These are phyloP conservation scores for Brachyistius frenatus DNA, from an alignment of 2,113 vertebrate genomes.

Conservation along the genomic window DNA sequence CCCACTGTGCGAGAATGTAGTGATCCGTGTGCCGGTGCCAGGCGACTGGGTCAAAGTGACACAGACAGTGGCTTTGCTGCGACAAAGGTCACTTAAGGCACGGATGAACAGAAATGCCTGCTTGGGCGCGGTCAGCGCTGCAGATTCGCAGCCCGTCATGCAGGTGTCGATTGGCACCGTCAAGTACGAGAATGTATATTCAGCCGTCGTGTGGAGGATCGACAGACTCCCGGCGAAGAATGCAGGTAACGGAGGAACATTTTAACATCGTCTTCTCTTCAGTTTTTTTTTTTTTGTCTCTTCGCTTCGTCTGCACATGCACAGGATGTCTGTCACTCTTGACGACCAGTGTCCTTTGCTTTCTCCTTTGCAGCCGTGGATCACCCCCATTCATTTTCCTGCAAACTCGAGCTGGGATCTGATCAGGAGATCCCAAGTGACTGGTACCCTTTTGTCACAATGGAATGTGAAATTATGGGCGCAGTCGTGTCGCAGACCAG, in stretches of 20 bases:
- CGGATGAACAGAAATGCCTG: constrained; percentile 95
- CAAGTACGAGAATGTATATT: constrained; percentile 95
- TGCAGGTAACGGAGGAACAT: constrained; percentile 83
- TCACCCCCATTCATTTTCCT: constrained; percentile 94
- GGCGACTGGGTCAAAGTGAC: constrained; percentile 93
- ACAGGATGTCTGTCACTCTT: constrained; percentile 23
- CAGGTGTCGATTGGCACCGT: constrained; percentile 93
- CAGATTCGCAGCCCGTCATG: constrained; percentile 90
- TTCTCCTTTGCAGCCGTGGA: constrained; percentile 85
- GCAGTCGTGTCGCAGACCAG: constrained; percentile 88
- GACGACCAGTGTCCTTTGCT: constrained; percentile 41
- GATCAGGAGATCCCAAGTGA: constrained; percentile 95
- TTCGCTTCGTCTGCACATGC: not conserved
- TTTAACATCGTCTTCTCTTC: not conserved
- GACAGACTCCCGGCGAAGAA: constrained; percentile 96
- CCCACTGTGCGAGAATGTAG: constrained; percentile 90
- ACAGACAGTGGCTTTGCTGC: constrained; percentile 91
- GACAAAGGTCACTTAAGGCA: constrained; percentile 93
- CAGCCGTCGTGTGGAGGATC: constrained; percentile 95
- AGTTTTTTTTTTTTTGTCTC: not conserved
- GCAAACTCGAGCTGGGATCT: constrained; percentile 95
- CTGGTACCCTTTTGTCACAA: constrained; percentile 93
- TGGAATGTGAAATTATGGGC: constrained; percentile 90
- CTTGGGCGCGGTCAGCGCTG: constrained; percentile 86
- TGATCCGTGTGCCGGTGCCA: constrained; percentile 92